Base-by-base conservation (phyloP, 2,113 vertebrate species). In the Henicopernis longicauda region DNA sequence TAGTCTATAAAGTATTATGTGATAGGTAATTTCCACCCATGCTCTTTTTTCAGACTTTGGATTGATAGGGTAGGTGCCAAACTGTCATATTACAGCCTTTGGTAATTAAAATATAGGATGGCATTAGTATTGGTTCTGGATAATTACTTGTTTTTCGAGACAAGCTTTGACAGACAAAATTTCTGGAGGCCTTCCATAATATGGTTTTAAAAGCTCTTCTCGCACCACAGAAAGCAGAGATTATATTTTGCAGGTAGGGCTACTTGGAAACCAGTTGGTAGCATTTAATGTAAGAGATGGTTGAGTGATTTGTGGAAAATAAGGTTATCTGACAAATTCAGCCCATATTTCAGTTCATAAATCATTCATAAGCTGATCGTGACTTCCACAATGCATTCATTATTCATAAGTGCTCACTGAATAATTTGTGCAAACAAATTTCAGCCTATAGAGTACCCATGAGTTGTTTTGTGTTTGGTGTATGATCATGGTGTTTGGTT, bases 361-460 rank as follows among this genome's bases (percentile, higher is more conserved):
- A 97, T 97, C 36, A 96, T 97, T 95, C 91, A 94, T 94, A 66
- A 96, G 45, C 66, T 95, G 91, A 78, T 93, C 1, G 11, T 93
- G 94, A 91, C 95, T 95, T 97, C 94, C 85, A 96, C 84, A 83
- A 86, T 50, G 32, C 76, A 91, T 97, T 96, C 58, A 95, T 97
- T 97, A 95, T 96, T 97, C 84, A 95, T 97, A 83, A 86, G 50
- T 58, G 71, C 71, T 96, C 63, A 40, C 93, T 96, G 94, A 97
- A 96, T 96, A 96, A 95, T 95, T 95, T 96, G 89, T 94, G 87
- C 87, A 96, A 96, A 96, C 93, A 96, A 96, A 97, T 95, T 97
- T 96, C 71, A 95, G 78, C 87, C 95, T 91, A 85, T 96, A 54
- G 84, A 70, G 66, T 86, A 82, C 78, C 86, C 3, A 0, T 73